These are phyloP conservation scores for Physella acuta DNA, from an alignment of 1,140 invertebrate species.

Conservation along the genomic window DNA sequence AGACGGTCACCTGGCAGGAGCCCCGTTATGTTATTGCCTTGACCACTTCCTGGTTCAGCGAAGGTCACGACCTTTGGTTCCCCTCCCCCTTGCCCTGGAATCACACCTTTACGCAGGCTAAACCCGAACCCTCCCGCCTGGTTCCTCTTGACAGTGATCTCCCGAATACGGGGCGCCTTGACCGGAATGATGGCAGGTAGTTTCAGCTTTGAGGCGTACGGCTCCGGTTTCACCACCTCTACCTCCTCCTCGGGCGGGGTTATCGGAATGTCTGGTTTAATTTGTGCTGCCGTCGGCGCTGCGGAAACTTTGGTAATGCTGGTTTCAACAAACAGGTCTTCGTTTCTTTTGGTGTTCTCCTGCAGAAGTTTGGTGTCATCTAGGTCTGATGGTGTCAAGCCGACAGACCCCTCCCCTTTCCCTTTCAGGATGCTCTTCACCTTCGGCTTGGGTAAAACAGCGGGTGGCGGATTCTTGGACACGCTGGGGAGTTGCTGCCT, in stretches of 20 bases:
- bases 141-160: conserved; percentile 77
- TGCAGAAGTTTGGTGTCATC: conserved; percentile 49
- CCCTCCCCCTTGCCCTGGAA: conserved; percentile 55
- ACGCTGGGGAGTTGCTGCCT: conserved; percentile 13
- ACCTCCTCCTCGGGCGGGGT: conserved; percentile 11
- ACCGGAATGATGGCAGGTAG: conserved; percentile 77
- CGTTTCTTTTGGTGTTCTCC: conserved; percentile 52
- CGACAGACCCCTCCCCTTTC: conserved; percentile 29
- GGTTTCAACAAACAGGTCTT: conserved; percentile 29
- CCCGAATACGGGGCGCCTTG: conserved; percentile 73
- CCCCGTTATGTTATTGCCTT: conserved; percentile 69
- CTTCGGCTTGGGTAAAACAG: conserved; percentile 40
- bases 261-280: conserved; percentile 15
- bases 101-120: conserved; percentile 73
- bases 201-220: conserved; percentile 66
- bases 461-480: conserved; percentile 28
- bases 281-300: neutral
- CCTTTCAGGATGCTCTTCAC: conserved; percentile 49
- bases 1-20: conserved; percentile 89
- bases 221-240: conserved; percentile 6
- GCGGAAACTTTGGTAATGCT: neutral
- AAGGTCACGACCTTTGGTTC: conserved; percentile 65
- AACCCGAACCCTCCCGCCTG: conserved; percentile 92
- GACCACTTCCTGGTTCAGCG: conserved; percentile 82
- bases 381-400: conserved; percentile 30